Evolutionary conservation across 37 sponge, comb jelly and placozoan genomes (phyloP).

Genomic region (Diacarnus erythraeanus): DNA sequence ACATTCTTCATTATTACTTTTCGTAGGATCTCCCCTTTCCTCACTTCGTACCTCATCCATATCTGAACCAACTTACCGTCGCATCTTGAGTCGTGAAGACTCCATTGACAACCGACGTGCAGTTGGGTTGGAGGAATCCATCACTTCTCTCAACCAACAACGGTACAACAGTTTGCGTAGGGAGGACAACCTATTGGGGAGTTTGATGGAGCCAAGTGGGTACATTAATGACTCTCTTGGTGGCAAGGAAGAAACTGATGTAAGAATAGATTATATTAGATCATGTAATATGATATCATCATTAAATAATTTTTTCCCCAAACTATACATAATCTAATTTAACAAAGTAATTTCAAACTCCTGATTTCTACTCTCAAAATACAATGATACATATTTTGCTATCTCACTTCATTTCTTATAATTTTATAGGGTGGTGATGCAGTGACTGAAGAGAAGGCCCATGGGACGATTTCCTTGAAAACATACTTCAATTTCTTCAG

Average conservation of each 20-base stretch:
- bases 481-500: slow-evolving; percentile 72
- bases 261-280: no score
- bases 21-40: no score
- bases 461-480: slow-evolving; percentile 50
- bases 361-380: no score
- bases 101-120: background rate
- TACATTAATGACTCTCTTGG: background rate
- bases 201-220: background rate
- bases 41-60: background rate
- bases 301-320: no score
- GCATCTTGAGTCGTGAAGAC: background rate
- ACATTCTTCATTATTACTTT: no score
- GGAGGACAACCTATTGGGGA: background rate
- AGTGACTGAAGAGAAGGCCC: slow-evolving; percentile 54
- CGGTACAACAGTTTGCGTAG: background rate
- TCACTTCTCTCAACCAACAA: background rate
- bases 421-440: no score
- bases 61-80: background rate
- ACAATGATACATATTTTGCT: no score
- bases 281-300: no score
- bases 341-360: no score
- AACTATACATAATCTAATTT: no score
- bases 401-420: no score
- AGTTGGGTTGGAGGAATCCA: background rate
- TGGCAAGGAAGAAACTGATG: no score